These are phyloP conservation scores for Xanthia icteritia DNA, from an alignment of 2,888 invertebrate species.

Conservation along the genomic window DNA sequence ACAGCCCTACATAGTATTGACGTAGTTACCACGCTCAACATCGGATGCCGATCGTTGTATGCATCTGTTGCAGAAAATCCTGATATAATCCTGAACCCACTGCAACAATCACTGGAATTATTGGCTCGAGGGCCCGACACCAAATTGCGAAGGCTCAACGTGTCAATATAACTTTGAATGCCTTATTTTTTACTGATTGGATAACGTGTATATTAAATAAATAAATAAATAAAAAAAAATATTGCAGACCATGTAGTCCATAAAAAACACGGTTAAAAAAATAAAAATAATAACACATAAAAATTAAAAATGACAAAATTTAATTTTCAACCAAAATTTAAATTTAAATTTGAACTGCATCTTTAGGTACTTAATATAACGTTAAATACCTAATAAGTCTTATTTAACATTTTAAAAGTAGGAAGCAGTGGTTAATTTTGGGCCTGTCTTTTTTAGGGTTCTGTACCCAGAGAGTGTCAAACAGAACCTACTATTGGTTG, in stretches of 20 bases:
- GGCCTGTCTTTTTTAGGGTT: neutral
- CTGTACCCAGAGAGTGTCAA: no score
- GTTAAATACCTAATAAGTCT: neutral
- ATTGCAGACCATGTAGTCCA: no score
- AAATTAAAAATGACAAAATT: no score
- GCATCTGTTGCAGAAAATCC: constrained; percentile 57
- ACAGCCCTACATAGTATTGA: constrained; percentile 49
- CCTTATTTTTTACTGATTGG: constrained; percentile 16
- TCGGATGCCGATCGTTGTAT: constrained; percentile 51
- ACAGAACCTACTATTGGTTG: neutral
- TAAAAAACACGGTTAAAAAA: no score
- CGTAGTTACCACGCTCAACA: constrained; percentile 39
- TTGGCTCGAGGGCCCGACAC: constrained; percentile 32
- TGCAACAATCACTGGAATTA: constrained; percentile 50
- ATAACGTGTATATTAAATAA: neutral
- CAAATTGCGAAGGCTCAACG: constrained; percentile 31
- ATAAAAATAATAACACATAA: no score
- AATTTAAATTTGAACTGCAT: neutral
- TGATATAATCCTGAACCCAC: constrained; percentile 43
- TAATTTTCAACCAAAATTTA: no score
- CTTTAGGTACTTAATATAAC: neutral
- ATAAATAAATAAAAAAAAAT: no score
- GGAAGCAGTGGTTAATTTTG: neutral
- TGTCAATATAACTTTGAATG: constrained; percentile 2
- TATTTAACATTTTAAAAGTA: neutral